Conservation (phyloP, 1,140 invertebrate genomes). For the Holotrichia oblita region DNA sequence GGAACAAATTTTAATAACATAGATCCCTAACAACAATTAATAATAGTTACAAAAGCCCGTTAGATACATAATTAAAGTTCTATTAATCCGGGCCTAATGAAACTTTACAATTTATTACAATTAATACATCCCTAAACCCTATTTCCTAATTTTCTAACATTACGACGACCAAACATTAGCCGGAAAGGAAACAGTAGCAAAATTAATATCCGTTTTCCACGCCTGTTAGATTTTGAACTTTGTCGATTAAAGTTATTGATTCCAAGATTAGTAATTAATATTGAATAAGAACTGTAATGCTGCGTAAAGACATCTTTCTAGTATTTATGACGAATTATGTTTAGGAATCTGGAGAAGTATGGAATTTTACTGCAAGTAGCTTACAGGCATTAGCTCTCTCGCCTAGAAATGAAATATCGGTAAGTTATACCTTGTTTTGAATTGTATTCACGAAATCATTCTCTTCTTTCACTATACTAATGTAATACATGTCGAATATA, state of each 20-base stretch:
- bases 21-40: too few species aligned
- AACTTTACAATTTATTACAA: neutral
- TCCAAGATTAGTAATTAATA: too few species aligned
- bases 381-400: constrained; percentile 67
- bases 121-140: constrained; percentile 1
- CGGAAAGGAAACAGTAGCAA: neutral
- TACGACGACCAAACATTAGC: neutral
- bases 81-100: neutral
- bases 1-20: too few species aligned
- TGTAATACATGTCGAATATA: too few species aligned
- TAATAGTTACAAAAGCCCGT: neutral
- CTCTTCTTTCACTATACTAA: neutral
- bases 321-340: constrained; percentile 34
- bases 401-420: constrained; percentile 64
- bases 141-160: neutral
- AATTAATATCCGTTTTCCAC: neutral
- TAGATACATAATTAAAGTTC: neutral
- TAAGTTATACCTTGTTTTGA: constrained; percentile 56
- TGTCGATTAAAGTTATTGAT: neutral
- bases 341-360: constrained; percentile 59
- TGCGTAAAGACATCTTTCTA: neutral
- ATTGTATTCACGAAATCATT: constrained; percentile 30
- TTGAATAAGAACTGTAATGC: neutral
- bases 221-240: neutral
- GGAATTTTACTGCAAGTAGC: constrained; percentile 64